Conservation (phyloP, 2,797 vertebrate species). For the Myotis findleyi region DNA sequence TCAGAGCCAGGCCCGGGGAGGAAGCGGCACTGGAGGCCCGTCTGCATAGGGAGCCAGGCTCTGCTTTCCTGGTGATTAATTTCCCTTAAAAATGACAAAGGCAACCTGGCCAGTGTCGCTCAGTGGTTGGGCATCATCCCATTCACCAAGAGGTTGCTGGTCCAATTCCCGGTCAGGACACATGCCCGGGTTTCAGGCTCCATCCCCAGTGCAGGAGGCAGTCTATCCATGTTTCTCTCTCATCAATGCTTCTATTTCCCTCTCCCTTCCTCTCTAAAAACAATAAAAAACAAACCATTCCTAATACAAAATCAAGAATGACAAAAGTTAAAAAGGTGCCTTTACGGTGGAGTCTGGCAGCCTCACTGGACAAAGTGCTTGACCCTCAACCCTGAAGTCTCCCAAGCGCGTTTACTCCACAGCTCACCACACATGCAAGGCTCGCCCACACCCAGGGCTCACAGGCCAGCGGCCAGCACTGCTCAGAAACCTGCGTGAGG, state of each 20-base stretch:
- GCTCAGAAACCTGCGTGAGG: neutral
- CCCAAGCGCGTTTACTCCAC: neutral
- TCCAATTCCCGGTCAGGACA: neutral
- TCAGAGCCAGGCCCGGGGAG: no score
- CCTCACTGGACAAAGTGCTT: neutral
- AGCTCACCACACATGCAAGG: neutral
- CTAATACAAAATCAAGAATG: neutral
- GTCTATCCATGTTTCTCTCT: neutral
- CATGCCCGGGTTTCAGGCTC: neutral
- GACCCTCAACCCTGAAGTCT: neutral
- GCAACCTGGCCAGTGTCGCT: neutral
- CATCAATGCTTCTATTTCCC: neutral
- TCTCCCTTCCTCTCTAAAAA: neutral
- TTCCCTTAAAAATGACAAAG: neutral
- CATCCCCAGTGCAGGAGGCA: neutral
- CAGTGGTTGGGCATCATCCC: neutral
- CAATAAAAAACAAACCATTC: no score
- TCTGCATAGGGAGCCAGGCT: neutral
- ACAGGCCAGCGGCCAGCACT: accelerated
- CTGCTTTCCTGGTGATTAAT: neutral
- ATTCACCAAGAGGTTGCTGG: neutral
- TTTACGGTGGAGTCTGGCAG: neutral
- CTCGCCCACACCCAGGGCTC: neutral
- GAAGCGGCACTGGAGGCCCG: no score
- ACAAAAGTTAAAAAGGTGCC: neutral